Percentiles rank a stretch among this genome's conserved stretches.
These are phyloP conservation scores for Ophion ventricosus DNA, from an alignment of 2,888 invertebrate genomes.

Conservation along the genomic window DNA sequence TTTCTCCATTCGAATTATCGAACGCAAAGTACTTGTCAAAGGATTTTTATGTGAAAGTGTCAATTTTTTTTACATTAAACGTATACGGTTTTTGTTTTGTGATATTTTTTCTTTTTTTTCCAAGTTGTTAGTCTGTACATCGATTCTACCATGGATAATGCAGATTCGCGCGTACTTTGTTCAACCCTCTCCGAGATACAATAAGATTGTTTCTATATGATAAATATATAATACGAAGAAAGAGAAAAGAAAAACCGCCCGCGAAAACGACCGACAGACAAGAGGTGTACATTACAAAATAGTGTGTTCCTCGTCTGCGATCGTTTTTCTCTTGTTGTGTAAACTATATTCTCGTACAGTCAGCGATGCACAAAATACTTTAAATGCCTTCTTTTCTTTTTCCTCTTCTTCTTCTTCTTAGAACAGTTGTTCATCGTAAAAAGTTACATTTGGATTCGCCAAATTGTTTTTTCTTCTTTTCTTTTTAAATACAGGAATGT, in stretches of 20 bases:
- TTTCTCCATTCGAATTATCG: constrained; percentile 11
- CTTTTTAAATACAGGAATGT: constrained; percentile 77
- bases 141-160: constrained; percentile 36
- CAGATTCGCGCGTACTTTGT: constrained; percentile 48
- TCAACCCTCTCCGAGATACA: constrained; percentile 53
- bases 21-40: constrained; percentile 46
- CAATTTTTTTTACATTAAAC: constrained; percentile 63
- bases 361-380: constrained; percentile 61
- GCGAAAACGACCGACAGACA: constrained; percentile 39
- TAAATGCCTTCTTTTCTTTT: constrained; percentile 56
- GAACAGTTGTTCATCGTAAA: constrained; percentile 51
- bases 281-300: constrained; percentile 35
- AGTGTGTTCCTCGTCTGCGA: constrained; percentile 37
- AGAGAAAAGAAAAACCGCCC: constrained; percentile 41
- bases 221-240: constrained; percentile 61
- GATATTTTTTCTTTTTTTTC: constrained; percentile 40
- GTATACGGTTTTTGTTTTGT: constrained; percentile 55
- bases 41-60: constrained; percentile 59
- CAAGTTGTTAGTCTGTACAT: constrained; percentile 55
- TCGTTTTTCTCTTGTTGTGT: constrained; percentile 15
- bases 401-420: constrained; percentile 2
- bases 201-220: constrained; percentile 60
- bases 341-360: constrained; percentile 41
- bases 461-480: constrained; percentile 44
- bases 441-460: constrained; percentile 59